Base-by-base conservation (phyloP, 2,113 vertebrate genomes). In the Thamnaconus septentrionalis region DNA sequence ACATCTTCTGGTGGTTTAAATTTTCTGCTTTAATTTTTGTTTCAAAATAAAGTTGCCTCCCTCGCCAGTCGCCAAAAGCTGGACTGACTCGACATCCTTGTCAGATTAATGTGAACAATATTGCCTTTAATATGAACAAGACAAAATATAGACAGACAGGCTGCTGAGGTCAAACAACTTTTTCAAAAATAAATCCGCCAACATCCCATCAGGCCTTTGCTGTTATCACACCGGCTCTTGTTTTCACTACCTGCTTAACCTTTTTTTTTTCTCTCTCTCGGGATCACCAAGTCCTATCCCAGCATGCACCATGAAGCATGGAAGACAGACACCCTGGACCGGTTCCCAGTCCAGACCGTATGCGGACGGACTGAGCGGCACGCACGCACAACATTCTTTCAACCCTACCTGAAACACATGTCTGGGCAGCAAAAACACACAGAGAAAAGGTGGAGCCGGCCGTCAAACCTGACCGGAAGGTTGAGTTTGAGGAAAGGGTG, bases 281-380 rank as follows among this genome's bases (percentile, higher is more conserved):
- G 41, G 5, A n/a, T 61, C 43, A 55, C 11, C 46, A 12, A 64
- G 45, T 61, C 48, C 54, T 55, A 5, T 69, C 61, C 43, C 5
- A 74, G 59, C 60, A 79, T 73, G 71, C 64, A 69, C 47, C 42
- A 42, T 53, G 62, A 41, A 56, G 41, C 18, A 31, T 31, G 18
- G 18, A 31, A 42, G 10, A 73, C 12, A 8, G 61, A 56, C 7
- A 54, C 8, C 40, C 11, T 43, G 2, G 6, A 57, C 65, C 56
- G 51, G 44, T 10, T 49, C 8, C 18, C 18, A 31, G 18, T 31
- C 18, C 18, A 31, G 18, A 31, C 18, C 18, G 18, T 31, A 31
- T 31, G 18, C 18, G 18, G 18, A 31, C 18, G 2, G 18, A 31
- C 18, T 44, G n/a, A 56, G 49, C 51, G 1, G 40, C n/a, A 46